Conservation (phyloP, 2,797 vertebrate species). For the Microctenopoma stevenorrisi region DNA sequence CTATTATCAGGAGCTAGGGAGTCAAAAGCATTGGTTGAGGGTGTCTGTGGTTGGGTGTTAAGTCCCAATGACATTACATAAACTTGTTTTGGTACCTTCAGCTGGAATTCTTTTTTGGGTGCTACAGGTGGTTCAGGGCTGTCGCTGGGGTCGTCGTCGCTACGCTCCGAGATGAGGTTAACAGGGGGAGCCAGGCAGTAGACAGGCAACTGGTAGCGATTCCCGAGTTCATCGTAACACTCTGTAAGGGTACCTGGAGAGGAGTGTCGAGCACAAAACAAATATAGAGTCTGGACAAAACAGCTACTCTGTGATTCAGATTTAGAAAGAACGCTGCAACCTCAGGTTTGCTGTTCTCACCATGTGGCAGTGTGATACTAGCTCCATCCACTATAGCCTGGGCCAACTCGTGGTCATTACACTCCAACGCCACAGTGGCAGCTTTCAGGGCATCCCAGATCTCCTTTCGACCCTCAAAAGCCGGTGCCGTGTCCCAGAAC, state of each 20-base stretch:
- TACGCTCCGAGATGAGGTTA: slow-evolving; percentile 94
- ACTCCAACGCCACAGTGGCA: slow-evolving; percentile 92
- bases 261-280: neutral
- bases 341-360: slow-evolving; percentile 76
- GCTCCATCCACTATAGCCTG: slow-evolving; percentile 98
- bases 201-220: slow-evolving; percentile 95
- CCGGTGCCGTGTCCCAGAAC: slow-evolving; percentile 98
- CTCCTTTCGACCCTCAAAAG: slow-evolving; percentile 98
- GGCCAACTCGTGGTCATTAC: slow-evolving; percentile 94
- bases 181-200: slow-evolving; percentile 95
- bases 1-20: too few species aligned
- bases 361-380: slow-evolving; percentile 95
- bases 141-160: slow-evolving; percentile 89
- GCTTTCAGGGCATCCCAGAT: slow-evolving; percentile 99
- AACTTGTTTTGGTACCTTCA: slow-evolving; percentile 80
- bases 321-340: neutral
- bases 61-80: neutral
- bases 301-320: neutral
- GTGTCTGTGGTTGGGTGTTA: too few species aligned
- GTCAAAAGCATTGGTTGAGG: too few species aligned
- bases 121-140: slow-evolving; percentile 84
- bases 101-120: slow-evolving; percentile 91
- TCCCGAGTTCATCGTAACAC: slow-evolving; percentile 97
- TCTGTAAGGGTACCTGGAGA: slow-evolving; percentile 92
- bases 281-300: neutral